phyloP scores from a whole-genome alignment of 2,797 vertebrate species.

The Stomatorhinus walkeri region DNA sequence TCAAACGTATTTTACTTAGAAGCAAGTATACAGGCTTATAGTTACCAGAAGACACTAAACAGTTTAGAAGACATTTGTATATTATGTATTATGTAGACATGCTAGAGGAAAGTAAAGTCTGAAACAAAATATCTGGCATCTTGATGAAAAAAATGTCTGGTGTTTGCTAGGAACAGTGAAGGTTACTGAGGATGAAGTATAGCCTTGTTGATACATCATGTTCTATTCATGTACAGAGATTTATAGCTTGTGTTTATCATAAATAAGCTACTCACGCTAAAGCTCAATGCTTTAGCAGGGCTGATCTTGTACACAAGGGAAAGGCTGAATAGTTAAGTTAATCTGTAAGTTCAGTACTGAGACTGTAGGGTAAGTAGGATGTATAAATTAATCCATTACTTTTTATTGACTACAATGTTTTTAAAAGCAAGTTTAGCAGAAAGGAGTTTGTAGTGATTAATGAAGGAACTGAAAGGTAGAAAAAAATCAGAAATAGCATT shows the following conservation, averaged over 20 bases:
- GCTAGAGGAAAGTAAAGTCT: not conserved
- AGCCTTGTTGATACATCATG: not conserved
- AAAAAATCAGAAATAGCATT: not conserved
- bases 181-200: not conserved
- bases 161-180: not conserved
- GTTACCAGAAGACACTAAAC: not conserved
- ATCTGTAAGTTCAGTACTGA: not conserved
- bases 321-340: not conserved
- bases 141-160: not conserved
- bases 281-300: not conserved
- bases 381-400: not conserved
- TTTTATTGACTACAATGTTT: not conserved
- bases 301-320: not conserved
- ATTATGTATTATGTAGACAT: not conserved
- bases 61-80: not conserved
- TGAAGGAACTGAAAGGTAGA: not conserved
- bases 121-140: not conserved
- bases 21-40: not conserved
- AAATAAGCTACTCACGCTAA: not conserved
- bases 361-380: not conserved
- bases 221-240: slow-evolving; percentile 1
- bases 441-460: not conserved
- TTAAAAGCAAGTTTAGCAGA: not conserved
- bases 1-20: not conserved
- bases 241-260: not conserved